Evolutionary conservation across 2,113 vertebrate species (phyloP), one percentile per base, ranked within the genome.

Genomic region (Ranitomeya imitator): DNA sequence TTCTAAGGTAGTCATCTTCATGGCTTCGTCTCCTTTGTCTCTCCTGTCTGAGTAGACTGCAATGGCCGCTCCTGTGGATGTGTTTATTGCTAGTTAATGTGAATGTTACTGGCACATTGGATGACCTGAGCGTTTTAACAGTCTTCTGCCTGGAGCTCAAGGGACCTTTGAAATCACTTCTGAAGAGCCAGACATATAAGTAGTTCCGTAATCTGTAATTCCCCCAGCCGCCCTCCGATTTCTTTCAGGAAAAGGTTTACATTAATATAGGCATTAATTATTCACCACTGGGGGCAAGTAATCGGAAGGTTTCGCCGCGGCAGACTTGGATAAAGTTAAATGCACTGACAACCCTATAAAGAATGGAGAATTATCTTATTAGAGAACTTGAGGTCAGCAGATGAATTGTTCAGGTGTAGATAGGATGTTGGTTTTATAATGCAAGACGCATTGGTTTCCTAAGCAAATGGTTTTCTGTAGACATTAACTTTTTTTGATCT

Each of bases 171-270:
- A 80, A 57, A 69, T 87, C 86, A 69, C 15, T 16, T 60, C 79
- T 65, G 54, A 73, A 76, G 81, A 83, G 86, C 57, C 69, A 83
- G 79, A 76, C 69, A 60, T 77, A 88, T 88, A 83, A 88, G 86
- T 76, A 77, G 86, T 88, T 88, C 80, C 79, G 69, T 83, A 88
- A 88, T 88, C 79, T 88, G 79, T 88, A 88, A 88, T 88, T 88
- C 86, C 86, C 86, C 4, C 19, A 52, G 65, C 79, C 13, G n/a
- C 69, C 78, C 79, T 74, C 61, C 71, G 80, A 83, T 60, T 16
- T 59, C 21, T 76, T 88, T 69, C 69, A 88, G 86, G 86, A 88
- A 88, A 83, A 60, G 77, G 52, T 87, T 87, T 87, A 87, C 85
- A 86, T 86, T 86, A 86, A 79, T 79, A 86, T 79, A 79, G 76